A percentile compares a stretch with the other conserved stretches of the same genome.
Evolutionary conservation across 2,113 vertebrate species (phyloP).

Genomic region (Brevimyrus niger): DNA sequence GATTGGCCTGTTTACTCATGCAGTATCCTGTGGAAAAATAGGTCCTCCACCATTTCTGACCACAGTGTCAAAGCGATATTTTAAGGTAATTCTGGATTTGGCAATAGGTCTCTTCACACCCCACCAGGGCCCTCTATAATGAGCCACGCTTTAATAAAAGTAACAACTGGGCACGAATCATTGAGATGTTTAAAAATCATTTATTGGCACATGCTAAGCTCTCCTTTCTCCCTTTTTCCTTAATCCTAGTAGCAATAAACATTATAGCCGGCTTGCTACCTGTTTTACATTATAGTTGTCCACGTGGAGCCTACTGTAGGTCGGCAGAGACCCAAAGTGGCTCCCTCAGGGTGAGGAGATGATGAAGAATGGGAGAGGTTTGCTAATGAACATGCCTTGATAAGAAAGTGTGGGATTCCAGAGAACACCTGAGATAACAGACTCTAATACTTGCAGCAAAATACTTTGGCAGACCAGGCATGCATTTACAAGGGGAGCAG

Average conservation of each 20-base stretch:
- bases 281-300: background rate
- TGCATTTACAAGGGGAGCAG: background rate
- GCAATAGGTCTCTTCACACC: background rate
- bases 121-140: background rate
- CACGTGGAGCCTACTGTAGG: background rate
- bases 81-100: slow-evolving; percentile 5
- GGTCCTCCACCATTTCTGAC: background rate
- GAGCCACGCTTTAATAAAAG: slow-evolving; percentile 6
- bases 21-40: background rate
- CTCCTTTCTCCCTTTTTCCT: background rate
- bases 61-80: background rate
- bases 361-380: background rate
- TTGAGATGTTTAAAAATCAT: slow-evolving; percentile 19
- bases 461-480: background rate
- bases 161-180: slow-evolving; percentile 5
- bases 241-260: slow-evolving; percentile 17
- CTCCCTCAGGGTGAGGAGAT: background rate
- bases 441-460: background rate
- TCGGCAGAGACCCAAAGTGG: background rate
- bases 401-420: background rate
- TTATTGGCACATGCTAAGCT: slow-evolving; percentile 1
- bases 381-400: background rate
- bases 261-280: slow-evolving; percentile 8
- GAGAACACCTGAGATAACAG: background rate
- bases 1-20: background rate